Evolutionary conservation across 2,888 invertebrate species (phyloP), one percentile per base, ranked within the genome.

Genomic region (Troilus luridus): DNA sequence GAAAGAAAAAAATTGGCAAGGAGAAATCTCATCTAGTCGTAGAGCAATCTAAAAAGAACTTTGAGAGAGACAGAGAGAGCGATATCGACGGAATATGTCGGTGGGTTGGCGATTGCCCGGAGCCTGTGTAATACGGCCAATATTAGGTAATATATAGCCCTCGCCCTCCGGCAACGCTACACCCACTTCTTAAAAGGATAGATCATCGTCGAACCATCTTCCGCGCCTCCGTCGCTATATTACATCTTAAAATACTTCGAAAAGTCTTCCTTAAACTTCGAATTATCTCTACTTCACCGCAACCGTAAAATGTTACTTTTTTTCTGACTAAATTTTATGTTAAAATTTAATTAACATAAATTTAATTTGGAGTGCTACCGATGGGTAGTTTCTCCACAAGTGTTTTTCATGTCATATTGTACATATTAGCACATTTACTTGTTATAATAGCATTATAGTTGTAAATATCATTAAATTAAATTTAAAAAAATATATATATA

Each of bases 1-100:
- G 5, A 24, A 67, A n/a, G n/a, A 0, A 67, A 14, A 7, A 67
- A 27, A 24, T 7, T 7, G 6, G 6, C 14, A 5, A 0, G 6
- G 5, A 77, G 72, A 77, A 77, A 77, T 77, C 27, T 77, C 72
- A 41, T 41, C 27, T 17, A 17, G 72, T 0, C 3, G 17, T 41
- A 27, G 17, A 77, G 72, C 72, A 77, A 77, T 77, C 72, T 41
- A 41, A 77, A 77, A 77, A 77, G 27, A 77, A 67, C 9, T 24
- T 24, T 12, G 67, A 41, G 72, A 41, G 67, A 24, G 67, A 3
- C 21, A 41, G 72, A 41, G 67, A 24, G 67, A 3, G 8, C 0
- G 17, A 77, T 77, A 77, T 77, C 27, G 72, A 77, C 17, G 41
- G 72, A 41, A 27, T 67, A 67, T 27, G 24, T n/a, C 64, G 27